phyloP scores from a whole-genome alignment of 2,113 vertebrate species.

The Gobiocypris rarus region DNA sequence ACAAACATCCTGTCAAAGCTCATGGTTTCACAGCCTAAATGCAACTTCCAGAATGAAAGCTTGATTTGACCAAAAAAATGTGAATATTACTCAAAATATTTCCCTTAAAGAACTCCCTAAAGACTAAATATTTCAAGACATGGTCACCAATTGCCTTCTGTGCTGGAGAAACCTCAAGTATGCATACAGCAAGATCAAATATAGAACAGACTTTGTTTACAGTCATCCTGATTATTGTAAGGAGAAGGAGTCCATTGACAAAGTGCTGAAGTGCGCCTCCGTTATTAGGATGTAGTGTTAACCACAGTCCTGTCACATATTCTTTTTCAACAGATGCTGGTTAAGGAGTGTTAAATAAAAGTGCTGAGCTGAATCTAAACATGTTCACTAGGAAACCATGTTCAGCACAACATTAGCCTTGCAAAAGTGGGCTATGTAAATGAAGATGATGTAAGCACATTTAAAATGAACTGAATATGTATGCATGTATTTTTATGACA shows the following conservation, averaged over 20 bases:
- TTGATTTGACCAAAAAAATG: neutral
- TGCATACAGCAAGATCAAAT: neutral
- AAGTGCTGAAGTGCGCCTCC: neutral
- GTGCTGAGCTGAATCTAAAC: neutral
- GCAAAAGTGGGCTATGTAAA: neutral
- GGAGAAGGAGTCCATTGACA: neutral
- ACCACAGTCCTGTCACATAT: neutral
- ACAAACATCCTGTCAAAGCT: slow-evolving; percentile 42
- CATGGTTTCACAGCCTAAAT: neutral
- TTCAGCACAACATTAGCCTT: slow-evolving; percentile 12
- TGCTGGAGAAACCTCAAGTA: neutral
- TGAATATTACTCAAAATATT: no score
- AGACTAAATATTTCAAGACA: neutral
- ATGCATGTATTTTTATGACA: neutral
- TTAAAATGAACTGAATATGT: neutral
- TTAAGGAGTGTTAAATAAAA: neutral
- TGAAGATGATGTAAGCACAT: slow-evolving; percentile 11
- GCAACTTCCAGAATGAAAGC: neutral
- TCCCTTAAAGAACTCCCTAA: neutral
- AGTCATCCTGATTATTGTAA: neutral
- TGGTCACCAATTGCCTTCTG: neutral
- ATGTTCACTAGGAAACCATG: neutral
- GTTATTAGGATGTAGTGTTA: neutral
- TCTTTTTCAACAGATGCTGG: neutral
- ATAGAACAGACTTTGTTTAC: neutral